phyloP scores from a whole-genome alignment of 2,113 vertebrate species.

The Sinocyclocheilus anophthalmus region DNA sequence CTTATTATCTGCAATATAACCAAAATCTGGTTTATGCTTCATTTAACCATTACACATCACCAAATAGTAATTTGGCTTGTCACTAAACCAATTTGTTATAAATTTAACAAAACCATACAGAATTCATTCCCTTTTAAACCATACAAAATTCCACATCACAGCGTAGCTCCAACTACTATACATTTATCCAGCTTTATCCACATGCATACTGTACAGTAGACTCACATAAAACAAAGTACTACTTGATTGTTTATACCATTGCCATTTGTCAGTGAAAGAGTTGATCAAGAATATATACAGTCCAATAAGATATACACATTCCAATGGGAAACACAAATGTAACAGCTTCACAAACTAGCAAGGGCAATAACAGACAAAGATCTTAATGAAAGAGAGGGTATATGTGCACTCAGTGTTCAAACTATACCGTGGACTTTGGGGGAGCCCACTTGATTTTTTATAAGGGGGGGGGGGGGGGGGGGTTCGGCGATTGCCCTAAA shows the following conservation, averaged over 20 bases:
- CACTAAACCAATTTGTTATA: neutral
- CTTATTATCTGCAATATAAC: neutral
- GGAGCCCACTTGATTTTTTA: no score
- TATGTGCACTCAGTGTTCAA: no score
- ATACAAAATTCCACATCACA: neutral
- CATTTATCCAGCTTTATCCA: neutral
- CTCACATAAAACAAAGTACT: rapidly evolving
- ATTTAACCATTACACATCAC: neutral
- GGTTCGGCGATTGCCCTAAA: no score
- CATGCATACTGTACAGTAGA: neutral
- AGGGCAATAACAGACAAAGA: no score
- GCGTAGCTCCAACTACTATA: neutral
- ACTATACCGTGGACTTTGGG: no score
- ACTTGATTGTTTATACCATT: neutral
- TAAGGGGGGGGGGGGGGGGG: no score
- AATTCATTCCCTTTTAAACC: neutral
- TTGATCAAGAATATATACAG: no score
- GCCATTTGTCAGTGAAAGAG: no score
- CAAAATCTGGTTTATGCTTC: neutral
- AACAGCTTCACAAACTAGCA: no score
- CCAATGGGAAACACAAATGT: no score
- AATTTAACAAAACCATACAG: neutral
- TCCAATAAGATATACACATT: no score
- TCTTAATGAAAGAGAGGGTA: no score
- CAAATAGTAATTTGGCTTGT: neutral